phyloP scores from a whole-genome alignment of 2,113 vertebrate species.

The Lepisosteus oculatus region DNA sequence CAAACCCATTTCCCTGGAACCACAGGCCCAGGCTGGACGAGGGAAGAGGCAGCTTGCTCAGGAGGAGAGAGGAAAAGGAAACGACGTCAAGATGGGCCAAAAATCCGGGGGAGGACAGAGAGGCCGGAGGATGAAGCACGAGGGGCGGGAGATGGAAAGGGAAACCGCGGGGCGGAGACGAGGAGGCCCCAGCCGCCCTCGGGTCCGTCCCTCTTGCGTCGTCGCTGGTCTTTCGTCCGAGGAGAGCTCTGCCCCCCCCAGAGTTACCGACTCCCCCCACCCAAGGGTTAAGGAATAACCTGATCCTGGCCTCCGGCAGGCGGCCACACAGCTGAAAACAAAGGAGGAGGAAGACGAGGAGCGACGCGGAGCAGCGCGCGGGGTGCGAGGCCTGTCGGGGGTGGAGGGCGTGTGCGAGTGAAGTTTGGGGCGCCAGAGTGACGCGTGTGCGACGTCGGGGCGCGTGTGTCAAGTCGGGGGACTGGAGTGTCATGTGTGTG shows the following conservation, averaged over 20 bases:
- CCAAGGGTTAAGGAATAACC: slow-evolving; percentile 5
- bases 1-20: too few species aligned
- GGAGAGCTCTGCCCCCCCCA: neutral
- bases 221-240: neutral
- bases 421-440: too few species aligned
- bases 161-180: neutral
- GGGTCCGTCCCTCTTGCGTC: neutral
- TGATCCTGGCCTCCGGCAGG: neutral
- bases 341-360: slow-evolving; percentile 52
- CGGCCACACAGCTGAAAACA: slow-evolving; percentile 45
- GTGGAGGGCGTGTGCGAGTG: too few species aligned
- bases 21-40: too few species aligned
- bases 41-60: too few species aligned
- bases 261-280: neutral
- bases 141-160: neutral
- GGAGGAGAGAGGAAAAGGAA: neutral
- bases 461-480: slow-evolving; percentile 6
- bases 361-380: slow-evolving; percentile 17
- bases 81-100: neutral
- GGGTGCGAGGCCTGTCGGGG: neutral
- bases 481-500: neutral
- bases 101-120: neutral
- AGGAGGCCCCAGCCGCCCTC: neutral
- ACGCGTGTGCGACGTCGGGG: neutral
- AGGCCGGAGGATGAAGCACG: too few species aligned